phyloP scores from a whole-genome alignment of 2,888 invertebrate genomes.

The Gasteruption jaculator region DNA sequence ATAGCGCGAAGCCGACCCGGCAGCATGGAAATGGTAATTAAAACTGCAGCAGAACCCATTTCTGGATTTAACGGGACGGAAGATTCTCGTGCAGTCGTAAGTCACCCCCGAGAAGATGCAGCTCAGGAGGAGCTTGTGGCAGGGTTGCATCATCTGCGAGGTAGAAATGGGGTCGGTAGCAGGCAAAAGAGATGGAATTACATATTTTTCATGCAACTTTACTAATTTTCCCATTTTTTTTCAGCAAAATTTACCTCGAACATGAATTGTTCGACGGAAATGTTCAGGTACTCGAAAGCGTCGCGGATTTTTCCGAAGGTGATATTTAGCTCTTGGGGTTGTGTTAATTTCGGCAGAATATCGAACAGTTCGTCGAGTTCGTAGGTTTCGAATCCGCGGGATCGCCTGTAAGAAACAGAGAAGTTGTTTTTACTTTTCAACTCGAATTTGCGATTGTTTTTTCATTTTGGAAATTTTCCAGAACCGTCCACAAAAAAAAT shows the following conservation, averaged over 20 bases:
- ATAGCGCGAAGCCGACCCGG: no score
- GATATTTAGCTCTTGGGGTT: slow-evolving; percentile 32
- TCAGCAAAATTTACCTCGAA: slow-evolving; percentile 29
- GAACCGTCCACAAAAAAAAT: no score
- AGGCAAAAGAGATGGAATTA: slow-evolving; percentile 21
- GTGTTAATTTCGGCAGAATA: slow-evolving; percentile 35
- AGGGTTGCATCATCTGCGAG: slow-evolving; percentile 54
- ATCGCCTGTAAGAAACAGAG: slow-evolving; percentile 29
- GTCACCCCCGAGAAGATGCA: slow-evolving; percentile 54
- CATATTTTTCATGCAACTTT: no score
- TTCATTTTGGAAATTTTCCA: no score
- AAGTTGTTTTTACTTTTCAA: no score
- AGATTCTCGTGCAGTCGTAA: slow-evolving; percentile 54
- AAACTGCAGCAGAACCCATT: slow-evolving; percentile 61
- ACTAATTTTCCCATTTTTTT: no score
- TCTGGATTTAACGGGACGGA: slow-evolving; percentile 54
- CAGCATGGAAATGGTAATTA: slow-evolving; percentile 56
- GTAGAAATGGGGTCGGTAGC: slow-evolving; percentile 26
- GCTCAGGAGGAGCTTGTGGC: slow-evolving; percentile 53
- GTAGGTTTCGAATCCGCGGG: slow-evolving; percentile 26
- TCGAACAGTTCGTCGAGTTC: slow-evolving; percentile 32
- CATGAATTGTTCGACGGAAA: slow-evolving; percentile 38
- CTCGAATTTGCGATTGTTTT: no score
- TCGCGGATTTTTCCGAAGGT: slow-evolving; percentile 31
- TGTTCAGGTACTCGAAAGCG: slow-evolving; percentile 28